Base-by-base conservation (phyloP, 2,113 vertebrate genomes). In the Cercopithecus mona region DNA sequence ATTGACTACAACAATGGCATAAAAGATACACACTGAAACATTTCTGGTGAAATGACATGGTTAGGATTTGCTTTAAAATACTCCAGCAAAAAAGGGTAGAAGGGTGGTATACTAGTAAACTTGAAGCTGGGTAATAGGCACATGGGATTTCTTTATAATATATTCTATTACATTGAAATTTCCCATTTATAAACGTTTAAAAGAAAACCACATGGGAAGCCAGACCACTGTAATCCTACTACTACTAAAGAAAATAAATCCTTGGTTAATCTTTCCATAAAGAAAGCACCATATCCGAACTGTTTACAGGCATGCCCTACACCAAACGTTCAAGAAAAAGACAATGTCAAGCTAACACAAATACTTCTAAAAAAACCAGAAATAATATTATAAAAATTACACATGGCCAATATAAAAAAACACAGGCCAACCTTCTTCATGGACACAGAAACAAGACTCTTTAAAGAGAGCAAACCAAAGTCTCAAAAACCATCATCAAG, bases 111-210 rank as follows among this genome's bases (percentile, higher is more conserved):
- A 92, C 50, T 27, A 32, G 55, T 79, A 32, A 84, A 94, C 76
- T 30, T 92, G 35, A 59, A 79, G 48, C 48, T 57, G 25, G 18
- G 35, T 55, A 88, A 88, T 2, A 92, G 35, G 30, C 23, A 66
- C 8, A 32, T 14, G 2, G 43, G 10, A 61, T 35, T 81, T 90
- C 55, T 52, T 90, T 76, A 43, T 4, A 48, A 40, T 45, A 52
- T 55, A 52, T 78, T 68, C 43, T 82, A 79, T 48, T 40, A 59
- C 90, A 80, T 8, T 80, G 20, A 80, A 93, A 72, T n/a, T 76
- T 68, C 23, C 73, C 45, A 86, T 66, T 83, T 95, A 50, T 86
- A 93, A 83, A 79, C 57, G 12, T 88, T 87, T 70, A 83, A 91
- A 90, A 79, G 66, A n/a, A 80, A 16, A 45, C 48, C 6, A 90